Conservation (phyloP, 2,797 vertebrate genomes). For the Linurgus olivaceus region DNA sequence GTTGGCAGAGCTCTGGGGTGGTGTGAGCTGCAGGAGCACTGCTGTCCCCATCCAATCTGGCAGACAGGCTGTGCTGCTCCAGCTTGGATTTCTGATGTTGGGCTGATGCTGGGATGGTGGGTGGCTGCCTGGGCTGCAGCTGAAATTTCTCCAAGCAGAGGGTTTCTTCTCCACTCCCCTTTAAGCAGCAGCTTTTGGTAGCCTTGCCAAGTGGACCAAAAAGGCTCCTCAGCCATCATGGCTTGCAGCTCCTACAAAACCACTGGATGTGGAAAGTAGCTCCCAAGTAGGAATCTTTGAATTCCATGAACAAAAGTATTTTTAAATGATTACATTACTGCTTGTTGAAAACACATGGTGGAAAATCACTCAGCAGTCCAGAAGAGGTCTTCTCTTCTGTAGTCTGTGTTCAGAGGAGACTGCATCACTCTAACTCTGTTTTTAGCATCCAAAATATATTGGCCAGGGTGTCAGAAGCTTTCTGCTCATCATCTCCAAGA, state of each 20-base stretch:
- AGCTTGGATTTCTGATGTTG: not conserved
- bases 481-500: slow-evolving; percentile 19
- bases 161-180: not conserved
- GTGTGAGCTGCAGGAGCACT: not conserved
- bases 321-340: slow-evolving; percentile 25
- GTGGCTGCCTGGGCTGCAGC: not conserved
- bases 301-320: slow-evolving; percentile 4
- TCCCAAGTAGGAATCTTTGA: slow-evolving; percentile 17
- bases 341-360: slow-evolving; percentile 44
- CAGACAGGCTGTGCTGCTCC: not conserved
- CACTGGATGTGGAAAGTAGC: slow-evolving; percentile 13
- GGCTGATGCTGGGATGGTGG: not conserved
- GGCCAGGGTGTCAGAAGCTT: slow-evolving; percentile 1
- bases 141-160: not conserved
- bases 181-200: not conserved
- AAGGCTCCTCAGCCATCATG: not conserved
- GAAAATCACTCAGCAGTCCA: not conserved
- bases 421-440: not conserved
- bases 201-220: not conserved
- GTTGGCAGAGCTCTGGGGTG: not conserved
- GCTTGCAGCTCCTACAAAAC: not conserved
- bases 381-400: not conserved
- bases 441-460: not conserved
- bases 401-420: not conserved
- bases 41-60: not conserved